Base-by-base conservation (phyloP, 1,140 invertebrate genomes). In the Drosophila varians region DNA sequence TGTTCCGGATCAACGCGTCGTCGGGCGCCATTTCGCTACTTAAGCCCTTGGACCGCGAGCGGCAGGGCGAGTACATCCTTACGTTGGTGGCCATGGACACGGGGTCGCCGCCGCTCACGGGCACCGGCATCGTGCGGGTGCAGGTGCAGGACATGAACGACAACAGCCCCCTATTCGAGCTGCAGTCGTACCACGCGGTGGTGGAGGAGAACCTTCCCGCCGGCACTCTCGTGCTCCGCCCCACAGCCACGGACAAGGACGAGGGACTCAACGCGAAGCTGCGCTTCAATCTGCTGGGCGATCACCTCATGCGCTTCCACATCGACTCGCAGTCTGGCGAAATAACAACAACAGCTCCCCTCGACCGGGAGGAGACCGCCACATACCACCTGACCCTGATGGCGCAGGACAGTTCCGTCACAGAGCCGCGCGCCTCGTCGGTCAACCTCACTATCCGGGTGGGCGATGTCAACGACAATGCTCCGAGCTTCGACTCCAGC, bases 91-190 rank as follows among this genome's bases (percentile, higher is more conserved):
- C 97, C 45, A 97, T 97, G 95, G 97, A 98, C 93, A 97, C 96
- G 68, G 96, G 97, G 55, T 97, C 96, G 12, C 97, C 97, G 14
- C 95, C 96, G 1, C 92, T 98, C 16, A 98, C 96, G 11, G 97
- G 96, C 48, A 96, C 96, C 1, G 97, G 97, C 28, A 96, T 95
- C 28, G 95, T 99, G 1, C 94, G 94, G 74, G 94, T 99, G 31
- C 92, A 97, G 43, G 97, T 99, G 4, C 94, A 97, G 91, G 98
- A 99, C 90, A 95, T 97, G 25, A 99, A 99, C 91, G 98, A 99
- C 91, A 97, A 98, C 90, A 95, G 94, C 76, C 98, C 98, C 0
- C 94, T 95, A 74, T 97, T 97, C 80, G 94, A 94, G 74, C 93
- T 95, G 56, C 94, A 96, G 78, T 94, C 95, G 19, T 98, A 97